These are phyloP conservation scores for Microcebus tavaratra DNA, from an alignment of 2,113 vertebrate genomes.

Conservation along the genomic window DNA sequence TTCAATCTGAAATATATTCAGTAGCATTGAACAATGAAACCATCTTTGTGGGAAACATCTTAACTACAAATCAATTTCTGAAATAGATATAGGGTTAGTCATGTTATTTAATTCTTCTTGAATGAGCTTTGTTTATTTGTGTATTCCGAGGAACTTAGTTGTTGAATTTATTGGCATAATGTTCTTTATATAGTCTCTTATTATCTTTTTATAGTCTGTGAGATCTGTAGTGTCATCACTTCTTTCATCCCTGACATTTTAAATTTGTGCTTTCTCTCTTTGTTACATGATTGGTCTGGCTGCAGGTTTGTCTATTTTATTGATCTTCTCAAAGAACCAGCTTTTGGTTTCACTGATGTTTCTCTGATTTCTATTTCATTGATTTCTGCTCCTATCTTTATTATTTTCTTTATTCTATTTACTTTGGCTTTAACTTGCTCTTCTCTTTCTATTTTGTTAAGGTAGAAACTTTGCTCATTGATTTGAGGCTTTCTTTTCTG, in stretches of 20 bases:
- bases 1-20: neutral
- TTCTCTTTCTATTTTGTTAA: slow-evolving; percentile 22
- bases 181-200: neutral
- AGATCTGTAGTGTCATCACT: neutral
- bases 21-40: neutral
- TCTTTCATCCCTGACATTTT: neutral
- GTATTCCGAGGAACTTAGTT: neutral
- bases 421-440: neutral
- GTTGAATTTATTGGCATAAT: neutral
- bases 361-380: neutral
- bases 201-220: neutral
- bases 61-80: neutral
- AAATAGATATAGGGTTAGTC: neutral
- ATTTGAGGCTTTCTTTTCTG: slow-evolving; percentile 28
- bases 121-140: neutral
- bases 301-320: slow-evolving; percentile 5
- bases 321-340: neutral
- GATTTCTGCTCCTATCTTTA: neutral
- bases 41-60: neutral
- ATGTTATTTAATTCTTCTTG: neutral
- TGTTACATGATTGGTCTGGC: neutral
- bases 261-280: neutral
- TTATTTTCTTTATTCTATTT: neutral
- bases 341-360: slow-evolving; percentile 35
- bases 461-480: neutral